These are phyloP conservation scores for Kradibia gibbosae DNA, from an alignment of 1,140 invertebrate species.

Conservation along the genomic window DNA sequence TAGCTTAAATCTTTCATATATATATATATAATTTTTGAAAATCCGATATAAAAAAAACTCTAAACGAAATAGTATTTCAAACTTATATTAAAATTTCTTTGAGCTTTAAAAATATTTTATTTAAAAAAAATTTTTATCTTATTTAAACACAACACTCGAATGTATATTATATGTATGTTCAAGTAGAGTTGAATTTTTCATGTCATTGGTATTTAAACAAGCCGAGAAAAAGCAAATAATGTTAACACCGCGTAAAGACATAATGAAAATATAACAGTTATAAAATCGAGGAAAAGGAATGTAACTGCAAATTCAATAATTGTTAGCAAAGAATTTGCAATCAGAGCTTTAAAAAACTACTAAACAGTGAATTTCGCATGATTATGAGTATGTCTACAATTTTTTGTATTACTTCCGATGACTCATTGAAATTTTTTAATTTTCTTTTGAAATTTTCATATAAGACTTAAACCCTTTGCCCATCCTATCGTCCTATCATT, in stretches of 20 bases:
- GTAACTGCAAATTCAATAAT: conserved; percentile 22
- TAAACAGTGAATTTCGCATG: conserved; percentile 22
- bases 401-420: conserved; percentile 27
- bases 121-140: no score
- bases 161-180: conserved; percentile 2
- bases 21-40: no score
- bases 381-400: conserved; percentile 18
- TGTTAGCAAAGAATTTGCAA: conserved; percentile 24
- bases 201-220: neutral
- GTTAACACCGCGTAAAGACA: neutral
- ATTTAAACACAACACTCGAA: no score
- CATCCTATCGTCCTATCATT: neutral
- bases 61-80: no score
- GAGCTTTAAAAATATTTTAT: no score
- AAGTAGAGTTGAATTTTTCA: conserved; percentile 11
- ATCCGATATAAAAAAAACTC: no score
- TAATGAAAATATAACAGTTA: neutral
- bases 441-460: conserved; percentile 50
- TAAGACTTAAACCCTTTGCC: neutral
- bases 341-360: conserved; percentile 43
- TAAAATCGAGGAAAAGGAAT: neutral
- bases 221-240: conserved; percentile 12
- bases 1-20: no score
- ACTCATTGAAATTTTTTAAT: conserved; percentile 49
- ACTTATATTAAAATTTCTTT: no score